A percentile compares a stretch with the other conserved stretches of the same genome.
Conservation (phyloP, 2,113 vertebrate genomes). For the Myiopsitta monachus region DNA sequence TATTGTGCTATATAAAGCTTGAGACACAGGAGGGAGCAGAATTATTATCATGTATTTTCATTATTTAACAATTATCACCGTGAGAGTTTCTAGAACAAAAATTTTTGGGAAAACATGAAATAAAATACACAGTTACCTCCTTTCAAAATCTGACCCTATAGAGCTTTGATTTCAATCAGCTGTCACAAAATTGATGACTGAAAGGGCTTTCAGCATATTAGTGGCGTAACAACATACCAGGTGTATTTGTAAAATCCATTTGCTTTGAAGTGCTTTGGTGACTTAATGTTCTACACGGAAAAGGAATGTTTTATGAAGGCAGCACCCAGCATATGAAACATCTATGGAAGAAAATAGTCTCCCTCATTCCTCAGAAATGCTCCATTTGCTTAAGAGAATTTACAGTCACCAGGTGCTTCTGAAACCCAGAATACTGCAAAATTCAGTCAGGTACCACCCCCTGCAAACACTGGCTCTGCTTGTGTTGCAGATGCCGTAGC, state of each 20-base stretch:
- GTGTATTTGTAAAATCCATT: background rate
- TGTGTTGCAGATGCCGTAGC: background rate
- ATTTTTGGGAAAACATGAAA: background rate
- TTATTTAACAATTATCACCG: constrained; percentile 8
- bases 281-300: background rate
- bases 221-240: background rate
- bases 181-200: background rate
- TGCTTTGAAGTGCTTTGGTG: constrained; percentile 2
- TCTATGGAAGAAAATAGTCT: background rate
- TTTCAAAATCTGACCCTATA: background rate
- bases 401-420: background rate
- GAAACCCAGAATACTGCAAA: background rate
- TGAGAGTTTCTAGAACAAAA: background rate
- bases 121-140: background rate
- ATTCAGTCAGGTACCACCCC: background rate
- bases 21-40: background rate
- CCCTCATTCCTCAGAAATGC: background rate
- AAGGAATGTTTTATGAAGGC: background rate
- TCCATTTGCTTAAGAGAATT: background rate
- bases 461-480: background rate
- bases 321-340: background rate
- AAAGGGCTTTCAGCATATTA: constrained; percentile 1
- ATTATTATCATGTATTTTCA: background rate
- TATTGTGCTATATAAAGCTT: constrained; percentile 6
- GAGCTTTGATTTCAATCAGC: background rate